Base-by-base conservation (phyloP, 1,140 invertebrate species). In the Batillaria attramentaria region DNA sequence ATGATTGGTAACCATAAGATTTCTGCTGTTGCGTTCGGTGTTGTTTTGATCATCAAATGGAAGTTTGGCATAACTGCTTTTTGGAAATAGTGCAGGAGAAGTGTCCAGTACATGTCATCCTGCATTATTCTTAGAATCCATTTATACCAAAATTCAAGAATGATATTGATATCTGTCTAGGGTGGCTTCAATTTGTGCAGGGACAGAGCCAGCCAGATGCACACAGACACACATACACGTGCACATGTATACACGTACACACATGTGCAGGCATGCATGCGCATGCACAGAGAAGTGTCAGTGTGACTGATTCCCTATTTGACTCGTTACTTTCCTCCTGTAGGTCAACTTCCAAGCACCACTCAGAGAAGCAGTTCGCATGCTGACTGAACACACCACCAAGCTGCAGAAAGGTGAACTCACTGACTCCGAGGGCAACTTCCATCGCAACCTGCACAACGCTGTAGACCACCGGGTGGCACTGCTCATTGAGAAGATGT, bases 281-380 rank as follows among this genome's bases (percentile, higher is more conserved):
- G 33, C 24, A 62, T 2, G 33, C 57, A 62, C 24, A 10, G 57
- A 62, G 50, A n/a, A 54, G 3, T 8, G 24, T 50, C 24, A 13
- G 24, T 50, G 24, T 50, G 46, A 13, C 24, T 13, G 46, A 50
- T 13, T 50, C 46, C 46, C 10, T 50, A 24, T 50, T 50, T 50
- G 13, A 50, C 46, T 13, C 13, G 13, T 24, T 13, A 13, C 24
- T 50, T 39, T 35, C 35, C 20, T 72, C 35, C 33, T 65, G 42
- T 68, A 89, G 87, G 89, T 90, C 31, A 78, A 72, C 5, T 89
- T 79, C 78, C 84, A 90, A 79, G 79, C 88, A 8, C 54, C 79
- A 37, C 57, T 89, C 43, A 66, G 86, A 28, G 89, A 90, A 81
- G 87, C 85, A 5, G 39, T 72, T 3, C 77, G 88, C 28, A 77